phyloP scores from a whole-genome alignment of 2,113 vertebrate genomes.

The Zosterops japonicus region DNA sequence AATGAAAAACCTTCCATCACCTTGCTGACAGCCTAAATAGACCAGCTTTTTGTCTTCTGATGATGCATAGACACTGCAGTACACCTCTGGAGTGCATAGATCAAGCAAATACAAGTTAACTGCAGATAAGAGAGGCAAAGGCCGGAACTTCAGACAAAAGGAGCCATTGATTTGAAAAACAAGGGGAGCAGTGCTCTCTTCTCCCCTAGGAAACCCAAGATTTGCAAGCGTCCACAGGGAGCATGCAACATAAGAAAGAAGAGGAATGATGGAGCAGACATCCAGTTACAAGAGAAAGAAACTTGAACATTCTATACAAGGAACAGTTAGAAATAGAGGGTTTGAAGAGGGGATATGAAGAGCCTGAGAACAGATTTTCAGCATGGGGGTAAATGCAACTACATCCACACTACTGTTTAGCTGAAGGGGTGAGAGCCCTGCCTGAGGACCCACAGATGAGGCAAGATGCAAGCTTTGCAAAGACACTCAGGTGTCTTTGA shows the following conservation, averaged over 20 bases:
- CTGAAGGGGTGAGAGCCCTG: neutral
- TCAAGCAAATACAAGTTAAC: neutral
- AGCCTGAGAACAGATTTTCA: fast-evolving
- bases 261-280: neutral
- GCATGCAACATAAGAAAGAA: neutral
- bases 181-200: fast-evolving
- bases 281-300: neutral
- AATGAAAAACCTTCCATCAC: constrained; percentile 63
- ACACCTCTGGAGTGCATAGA: neutral
- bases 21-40: constrained; percentile 62
- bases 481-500: neutral
- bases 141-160: neutral
- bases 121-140: neutral
- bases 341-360: neutral
- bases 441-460: fast-evolving
- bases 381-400: neutral
- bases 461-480: fast-evolving
- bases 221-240: neutral
- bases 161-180: neutral
- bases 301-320: neutral
- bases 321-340: neutral
- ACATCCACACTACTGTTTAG: too few relatives aligned
- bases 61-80: neutral
- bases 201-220: neutral
- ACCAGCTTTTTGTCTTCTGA: neutral